Conservation (phyloP, 2,888 invertebrate genomes). For the Dasypolia templi region DNA sequence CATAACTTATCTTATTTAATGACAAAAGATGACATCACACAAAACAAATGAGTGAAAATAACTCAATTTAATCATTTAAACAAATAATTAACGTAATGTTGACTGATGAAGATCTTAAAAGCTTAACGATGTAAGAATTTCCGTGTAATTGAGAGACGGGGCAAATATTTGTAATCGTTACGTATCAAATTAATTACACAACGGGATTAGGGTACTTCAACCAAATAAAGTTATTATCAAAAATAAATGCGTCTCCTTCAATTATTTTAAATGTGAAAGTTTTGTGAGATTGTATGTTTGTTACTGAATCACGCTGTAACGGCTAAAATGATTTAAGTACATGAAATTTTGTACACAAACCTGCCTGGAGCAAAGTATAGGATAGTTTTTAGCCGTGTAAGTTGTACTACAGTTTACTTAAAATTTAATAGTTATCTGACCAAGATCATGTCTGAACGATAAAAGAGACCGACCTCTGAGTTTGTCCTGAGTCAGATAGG, state of each 20-base stretch:
- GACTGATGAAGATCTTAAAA: conserved; percentile 53
- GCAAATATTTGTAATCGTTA: conserved; percentile 50
- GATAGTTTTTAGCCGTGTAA: neutral
- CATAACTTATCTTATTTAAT: conserved; percentile 13
- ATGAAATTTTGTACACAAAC: too few species aligned
- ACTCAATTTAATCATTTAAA: conserved; percentile 39
- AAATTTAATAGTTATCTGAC: neutral
- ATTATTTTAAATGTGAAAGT: neutral
- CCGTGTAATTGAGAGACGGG: conserved; percentile 36
- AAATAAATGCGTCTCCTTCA: neutral
- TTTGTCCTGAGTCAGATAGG: too few species aligned
- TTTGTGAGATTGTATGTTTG: neutral
- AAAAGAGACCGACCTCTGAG: too few species aligned
- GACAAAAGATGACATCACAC: conserved; percentile 21
- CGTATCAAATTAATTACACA: conserved; percentile 30
- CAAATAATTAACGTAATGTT: conserved; percentile 48
- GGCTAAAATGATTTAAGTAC: too few species aligned
- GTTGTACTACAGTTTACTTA: neutral
- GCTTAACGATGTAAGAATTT: conserved; percentile 52
- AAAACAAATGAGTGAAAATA: conserved; percentile 32
- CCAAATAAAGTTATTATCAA: conserved; percentile 1
- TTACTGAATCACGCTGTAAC: neutral
- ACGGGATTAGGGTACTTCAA: conserved; percentile 22
- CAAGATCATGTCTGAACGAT: too few species aligned
- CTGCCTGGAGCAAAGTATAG: neutral